Evolutionary conservation across 2,888 invertebrate species (phyloP).

Genomic region (Acleris cristana): DNA sequence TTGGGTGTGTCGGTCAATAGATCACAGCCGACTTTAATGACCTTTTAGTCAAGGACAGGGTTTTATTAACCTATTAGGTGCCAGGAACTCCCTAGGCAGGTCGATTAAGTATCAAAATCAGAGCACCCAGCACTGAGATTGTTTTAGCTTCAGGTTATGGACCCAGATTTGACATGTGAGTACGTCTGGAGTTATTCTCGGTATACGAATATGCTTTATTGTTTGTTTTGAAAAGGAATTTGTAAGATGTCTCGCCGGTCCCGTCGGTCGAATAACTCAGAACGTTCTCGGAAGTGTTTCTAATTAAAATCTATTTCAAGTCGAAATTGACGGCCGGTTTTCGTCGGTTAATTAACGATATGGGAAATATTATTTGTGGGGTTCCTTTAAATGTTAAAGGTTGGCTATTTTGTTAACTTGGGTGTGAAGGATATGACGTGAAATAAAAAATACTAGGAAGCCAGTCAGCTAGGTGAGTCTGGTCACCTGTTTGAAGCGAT

Average conservation of each 20-base stretch:
- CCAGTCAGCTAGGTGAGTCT: no score
- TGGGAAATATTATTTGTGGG: conserved; percentile 17
- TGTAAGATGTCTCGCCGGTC: conserved; percentile 24
- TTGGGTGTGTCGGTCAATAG: conserved; percentile 15
- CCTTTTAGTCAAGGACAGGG: neutral
- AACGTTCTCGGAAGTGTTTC: conserved; percentile 42
- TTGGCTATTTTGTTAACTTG: neutral
- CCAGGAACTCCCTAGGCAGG: no score
- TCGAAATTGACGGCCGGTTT: conserved; percentile 15
- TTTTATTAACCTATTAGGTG: no score
- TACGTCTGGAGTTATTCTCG: neutral
- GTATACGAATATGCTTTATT: conserved; percentile 12
- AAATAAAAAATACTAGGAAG: no score
- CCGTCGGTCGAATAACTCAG: conserved; percentile 8
- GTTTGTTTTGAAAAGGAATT: conserved; percentile 25
- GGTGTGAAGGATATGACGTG: neutral
- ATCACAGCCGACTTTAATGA: conserved; percentile 4
- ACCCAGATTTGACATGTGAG: neutral
- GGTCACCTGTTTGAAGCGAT: no score
- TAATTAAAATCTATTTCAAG: conserved; percentile 41
- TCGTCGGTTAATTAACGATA: conserved; percentile 32
- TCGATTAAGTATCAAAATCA: no score
- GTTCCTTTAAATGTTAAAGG: conserved; percentile 17
- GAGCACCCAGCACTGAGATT: no score
- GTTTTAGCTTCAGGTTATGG: neutral